Conservation (phyloP, 64 coral and sea anemone species). For the Actinia equina region DNA sequence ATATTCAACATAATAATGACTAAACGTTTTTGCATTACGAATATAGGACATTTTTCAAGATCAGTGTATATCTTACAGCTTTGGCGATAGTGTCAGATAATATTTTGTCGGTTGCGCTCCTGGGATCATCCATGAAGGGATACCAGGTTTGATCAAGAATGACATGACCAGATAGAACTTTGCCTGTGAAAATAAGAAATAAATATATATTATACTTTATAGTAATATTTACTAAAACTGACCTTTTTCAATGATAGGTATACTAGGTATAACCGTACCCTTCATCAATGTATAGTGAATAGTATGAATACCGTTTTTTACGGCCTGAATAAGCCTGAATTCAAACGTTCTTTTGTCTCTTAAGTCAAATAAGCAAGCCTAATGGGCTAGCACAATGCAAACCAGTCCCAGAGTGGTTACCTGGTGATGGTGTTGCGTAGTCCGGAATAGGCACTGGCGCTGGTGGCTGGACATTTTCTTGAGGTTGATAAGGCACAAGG, state of each 20-base stretch:
- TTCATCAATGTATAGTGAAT: too few relatives aligned
- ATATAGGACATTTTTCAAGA: neutral
- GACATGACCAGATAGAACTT: conserved; percentile 18
- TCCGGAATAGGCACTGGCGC: neutral
- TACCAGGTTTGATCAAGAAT: conserved; percentile 58
- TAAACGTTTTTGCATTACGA: too few relatives aligned
- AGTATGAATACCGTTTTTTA: too few relatives aligned
- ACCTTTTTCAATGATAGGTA: too few relatives aligned
- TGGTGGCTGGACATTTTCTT: neutral
- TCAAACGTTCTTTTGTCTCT: too few relatives aligned
- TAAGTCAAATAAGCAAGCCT: too few relatives aligned
- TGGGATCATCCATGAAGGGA: conserved; percentile 44
- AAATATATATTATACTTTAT: neutral
- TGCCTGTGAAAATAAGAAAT: neutral
- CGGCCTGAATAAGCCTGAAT: too few relatives aligned
- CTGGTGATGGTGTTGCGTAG: neutral
- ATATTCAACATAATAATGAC: too few relatives aligned
- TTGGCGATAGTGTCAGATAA: conserved; percentile 37
- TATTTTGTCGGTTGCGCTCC: conserved; percentile 54
- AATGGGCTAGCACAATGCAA: too few relatives aligned
- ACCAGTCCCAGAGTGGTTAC: neutral
- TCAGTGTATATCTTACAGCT: conserved; percentile 19
- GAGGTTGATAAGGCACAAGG: neutral
- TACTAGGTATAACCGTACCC: too few relatives aligned
- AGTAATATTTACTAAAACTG: too few relatives aligned